Conservation (phyloP, 2,797 vertebrate genomes). For the Phalloptychus januarius region DNA sequence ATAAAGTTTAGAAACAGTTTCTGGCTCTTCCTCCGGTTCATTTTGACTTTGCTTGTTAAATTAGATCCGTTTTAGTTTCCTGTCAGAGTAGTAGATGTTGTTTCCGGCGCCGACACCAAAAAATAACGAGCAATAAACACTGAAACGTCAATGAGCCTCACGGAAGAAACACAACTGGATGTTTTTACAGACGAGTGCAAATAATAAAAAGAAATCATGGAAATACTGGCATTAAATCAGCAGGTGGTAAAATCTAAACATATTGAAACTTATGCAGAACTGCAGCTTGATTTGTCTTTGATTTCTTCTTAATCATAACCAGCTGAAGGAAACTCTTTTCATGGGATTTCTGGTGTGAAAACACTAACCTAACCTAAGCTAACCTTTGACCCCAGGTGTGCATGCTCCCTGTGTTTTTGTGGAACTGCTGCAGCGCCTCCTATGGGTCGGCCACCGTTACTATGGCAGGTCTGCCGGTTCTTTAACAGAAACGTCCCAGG, state of each 20-base stretch:
- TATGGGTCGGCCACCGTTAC: not conserved
- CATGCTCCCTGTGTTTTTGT: not conserved
- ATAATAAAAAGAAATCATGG: not conserved
- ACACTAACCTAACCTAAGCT: not conserved
- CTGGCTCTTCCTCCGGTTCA: not conserved
- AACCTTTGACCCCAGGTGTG: not conserved
- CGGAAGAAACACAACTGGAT: not conserved
- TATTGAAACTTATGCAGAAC: no score
- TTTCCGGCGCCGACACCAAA: not conserved
- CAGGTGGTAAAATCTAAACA: not conserved
- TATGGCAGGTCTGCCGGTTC: not conserved
- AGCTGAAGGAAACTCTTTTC: not conserved
- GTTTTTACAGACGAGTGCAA: not conserved
- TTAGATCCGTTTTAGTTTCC: not conserved
- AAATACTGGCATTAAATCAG: not conserved
- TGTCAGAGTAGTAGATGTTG: not conserved
- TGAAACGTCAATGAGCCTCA: not conserved
- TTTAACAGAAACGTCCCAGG: not conserved
- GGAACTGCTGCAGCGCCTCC: not conserved
- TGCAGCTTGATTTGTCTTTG: not conserved
- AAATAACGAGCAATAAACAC: not conserved
- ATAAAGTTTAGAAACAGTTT: not conserved
- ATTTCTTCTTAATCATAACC: not conserved
- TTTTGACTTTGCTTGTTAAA: not conserved
- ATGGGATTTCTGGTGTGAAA: no score